Evolutionary conservation across 2,113 vertebrate genomes (phyloP), one percentile per base, ranked within the genome.

Genomic region (Elanus axillaris): DNA sequence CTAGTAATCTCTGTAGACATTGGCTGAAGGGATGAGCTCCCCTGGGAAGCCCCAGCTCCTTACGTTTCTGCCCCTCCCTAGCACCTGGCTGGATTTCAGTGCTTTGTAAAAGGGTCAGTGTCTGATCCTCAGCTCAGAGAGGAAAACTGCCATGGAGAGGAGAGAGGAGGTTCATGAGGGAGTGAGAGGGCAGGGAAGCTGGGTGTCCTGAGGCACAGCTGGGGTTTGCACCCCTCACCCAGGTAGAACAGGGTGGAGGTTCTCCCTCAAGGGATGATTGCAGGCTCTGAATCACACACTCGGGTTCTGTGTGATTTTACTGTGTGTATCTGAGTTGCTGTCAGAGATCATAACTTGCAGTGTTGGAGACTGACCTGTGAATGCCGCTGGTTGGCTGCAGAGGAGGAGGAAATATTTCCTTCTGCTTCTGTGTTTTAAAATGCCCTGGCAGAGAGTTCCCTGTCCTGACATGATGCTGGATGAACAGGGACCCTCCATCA

Each of bases 341-440:
- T 71, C 47, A 56, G 77, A 72, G 43, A 32, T 72, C 25, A 25
- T 68, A 59, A 48, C 84, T 90, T 87, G 90, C 84, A 87, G 69
- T 89, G 69, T 52, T 82, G 38, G 58, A 40, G 81, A 40, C 43
- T 76, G 90, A 91, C 84, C 90, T 93, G 69, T 56, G 56, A 96
- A 95, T 95, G 94, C 91, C 11, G n/a, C 84, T 96, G 93, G 56
- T 60, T 93, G 72, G 53, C 93, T 95, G 90, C 58, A 11, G 36
- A 72, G 40, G 40, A 89, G 9, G 23, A 94, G 48, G 72, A 95
- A 95, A 64, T 91, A 93, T 40, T 93, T 95, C 23, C 60, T 90
- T 85, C 77, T 93, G 42, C 63, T 80, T 90, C 56, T 95, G 86
- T 85, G 77, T 87, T 96, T 96, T 68, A 71, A 93, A 96, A 85